Evolutionary conservation across 2,797 vertebrate genomes (phyloP).

Genomic region (Pantherophis alleghaniensis): DNA sequence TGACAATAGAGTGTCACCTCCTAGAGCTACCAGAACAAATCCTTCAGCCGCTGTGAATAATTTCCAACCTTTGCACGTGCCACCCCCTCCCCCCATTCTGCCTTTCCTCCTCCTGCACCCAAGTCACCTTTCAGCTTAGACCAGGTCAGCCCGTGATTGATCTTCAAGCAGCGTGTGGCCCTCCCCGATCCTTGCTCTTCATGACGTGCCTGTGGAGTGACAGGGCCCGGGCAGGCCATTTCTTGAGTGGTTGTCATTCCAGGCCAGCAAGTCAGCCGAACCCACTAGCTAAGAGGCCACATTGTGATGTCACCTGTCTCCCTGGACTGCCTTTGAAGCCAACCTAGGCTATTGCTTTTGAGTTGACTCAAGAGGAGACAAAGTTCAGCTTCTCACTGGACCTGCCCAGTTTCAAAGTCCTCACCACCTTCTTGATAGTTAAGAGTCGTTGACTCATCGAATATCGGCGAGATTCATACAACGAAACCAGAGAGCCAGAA

Average conservation of each 20-base stretch:
- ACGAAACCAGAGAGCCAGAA: background rate
- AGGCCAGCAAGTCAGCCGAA: background rate
- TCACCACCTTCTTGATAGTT: background rate
- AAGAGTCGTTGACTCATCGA: background rate
- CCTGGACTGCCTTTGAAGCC: background rate
- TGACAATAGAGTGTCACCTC: background rate
- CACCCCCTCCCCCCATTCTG: background rate
- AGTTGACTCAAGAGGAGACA: fast-evolving
- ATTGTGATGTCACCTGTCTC: constrained; percentile 30
- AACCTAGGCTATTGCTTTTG: background rate
- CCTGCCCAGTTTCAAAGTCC: background rate
- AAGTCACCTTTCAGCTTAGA: constrained; percentile 4
- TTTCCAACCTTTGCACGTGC: background rate
- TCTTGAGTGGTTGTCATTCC: background rate
- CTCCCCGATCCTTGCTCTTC: background rate
- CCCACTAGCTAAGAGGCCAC: background rate
- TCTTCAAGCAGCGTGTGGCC: background rate
- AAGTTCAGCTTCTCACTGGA: too few relatives aligned
- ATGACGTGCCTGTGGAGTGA: background rate
- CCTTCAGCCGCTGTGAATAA: background rate
- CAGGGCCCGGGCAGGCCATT: background rate
- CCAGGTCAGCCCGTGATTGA: background rate
- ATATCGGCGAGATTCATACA: background rate
- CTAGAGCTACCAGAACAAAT: background rate
- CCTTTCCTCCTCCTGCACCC: background rate